Evolutionary conservation across 2,888 invertebrate species (phyloP), one percentile per base, ranked within the genome.

Genomic region (Adelphocoris suturalis): DNA sequence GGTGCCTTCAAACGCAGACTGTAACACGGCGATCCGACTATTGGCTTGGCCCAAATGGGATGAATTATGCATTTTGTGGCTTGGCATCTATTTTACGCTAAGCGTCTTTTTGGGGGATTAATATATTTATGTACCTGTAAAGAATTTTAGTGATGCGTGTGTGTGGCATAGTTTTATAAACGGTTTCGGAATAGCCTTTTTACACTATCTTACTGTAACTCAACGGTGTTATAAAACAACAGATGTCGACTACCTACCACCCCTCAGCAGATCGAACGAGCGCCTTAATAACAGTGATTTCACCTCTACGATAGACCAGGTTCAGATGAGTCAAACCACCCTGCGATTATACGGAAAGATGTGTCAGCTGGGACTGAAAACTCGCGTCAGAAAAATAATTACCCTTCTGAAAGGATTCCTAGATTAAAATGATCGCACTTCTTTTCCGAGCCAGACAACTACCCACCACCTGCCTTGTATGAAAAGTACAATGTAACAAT

Each of bases 351-450:
- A 23, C 5, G 23, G 68, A 52, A 52, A 68, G 27, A 68, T 23
- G 68, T 68, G 68, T 68, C 68, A 23, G 68, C 19, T 23, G 68
- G 68, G 68, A 9, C 23, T 68, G 7, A 37, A 68, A 68, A 68
- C 23, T 68, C 23, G 19, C 4, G 12, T 27, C 68, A 12, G 68
- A 23, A 68, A 68, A 68, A 68, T 61, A 68, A 27, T 27, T 23
- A 68, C 23, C 23, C 23, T 68, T 68, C 68, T 68, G 23, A 23
- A 23, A 23, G 23, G 19, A 5, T 52, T 68, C 5, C 19, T 23
- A 27, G 9, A 68, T 68, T 68, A 68, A 68, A 68, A 68, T 68
- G 68, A 68, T 68, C 68, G 23, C 68, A 68, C 68, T 57, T 57
- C 57, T 7, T 57, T n/a, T 23, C 27, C 68, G 68, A 68, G 12